Evolutionary conservation across 2,888 invertebrate genomes (phyloP), one percentile per base, ranked within the genome.

Genomic region (Tenodera sinensis): DNA sequence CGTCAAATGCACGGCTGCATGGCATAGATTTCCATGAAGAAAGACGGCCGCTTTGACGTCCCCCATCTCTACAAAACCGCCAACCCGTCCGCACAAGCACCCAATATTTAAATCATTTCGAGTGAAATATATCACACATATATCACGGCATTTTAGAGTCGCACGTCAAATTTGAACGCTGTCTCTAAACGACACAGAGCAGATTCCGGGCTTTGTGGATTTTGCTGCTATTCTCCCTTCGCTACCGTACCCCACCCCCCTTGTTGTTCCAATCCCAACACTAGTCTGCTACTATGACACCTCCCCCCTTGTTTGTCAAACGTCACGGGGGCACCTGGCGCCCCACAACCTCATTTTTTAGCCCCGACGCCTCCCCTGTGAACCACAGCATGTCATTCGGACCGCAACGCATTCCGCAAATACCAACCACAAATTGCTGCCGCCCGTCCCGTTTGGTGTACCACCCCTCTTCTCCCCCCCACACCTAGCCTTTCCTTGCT

Each of bases 261-360:
- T 83, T 85, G 88, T 88, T 88, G 88, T 88, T 86, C 85, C 86
- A 89, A 87, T 83, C 83, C 89, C 89, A 85, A 89, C 89, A 85
- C 89, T 83, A 89, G 84, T 87, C 87, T 87, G 87, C 87, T 87
- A 83, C 87, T 87, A 83, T 87, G 87, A 87, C 87, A 87, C 87
- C 87, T 87, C 87, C 87, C 87, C 87, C 88, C 89, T 89, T 90
- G 90, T 90, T 90, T 90, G 90, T 90, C 90, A 90, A 90, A 90
- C 90, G 90, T 90, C 90, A 90, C 84, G 30, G 82, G 84, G 89
- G 88, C 90, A 90, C 90, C 90, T 90, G 90, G 90, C 90, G 90
- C 90, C 71, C 90, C 83, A 89, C 89, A 87, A 87, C 86, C 90
- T 85, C 88, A 89, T 90, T 90, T 90, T 89, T 90, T 88, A 90